Evolutionary conservation across 2,797 vertebrate species (phyloP).

Genomic region (Poliocrania exsul): DNA sequence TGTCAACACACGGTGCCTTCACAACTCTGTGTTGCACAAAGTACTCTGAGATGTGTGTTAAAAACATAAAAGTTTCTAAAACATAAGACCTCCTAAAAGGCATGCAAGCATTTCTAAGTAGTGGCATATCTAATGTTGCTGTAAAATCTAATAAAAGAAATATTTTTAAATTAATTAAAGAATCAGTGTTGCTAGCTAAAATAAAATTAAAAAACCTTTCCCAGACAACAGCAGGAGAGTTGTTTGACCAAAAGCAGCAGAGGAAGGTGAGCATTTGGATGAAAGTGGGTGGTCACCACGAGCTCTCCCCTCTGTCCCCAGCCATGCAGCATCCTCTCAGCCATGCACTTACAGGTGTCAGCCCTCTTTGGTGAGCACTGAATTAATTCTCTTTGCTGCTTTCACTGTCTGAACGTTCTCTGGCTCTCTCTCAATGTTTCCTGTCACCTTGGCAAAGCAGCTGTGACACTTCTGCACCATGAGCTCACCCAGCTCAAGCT

Average conservation of each 20-base stretch:
- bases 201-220: background rate
- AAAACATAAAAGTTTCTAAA: background rate
- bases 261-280: background rate
- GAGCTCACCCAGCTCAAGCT: background rate
- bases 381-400: background rate
- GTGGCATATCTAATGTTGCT: background rate
- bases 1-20: background rate
- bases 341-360: fast-evolving
- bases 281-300: background rate
- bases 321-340: background rate
- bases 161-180: background rate
- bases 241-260: background rate
- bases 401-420: background rate
- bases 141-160: background rate
- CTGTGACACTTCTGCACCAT: background rate
- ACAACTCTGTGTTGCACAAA: background rate
- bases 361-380: background rate
- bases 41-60: background rate
- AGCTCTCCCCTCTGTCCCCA: background rate
- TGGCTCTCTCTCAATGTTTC: background rate
- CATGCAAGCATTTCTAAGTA: background rate
- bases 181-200: background rate
- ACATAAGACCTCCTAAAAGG: background rate
- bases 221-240: background rate
- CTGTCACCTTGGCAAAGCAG: background rate